These are phyloP conservation scores for Julus scandinavius DNA, from an alignment of 2,888 invertebrate species.

Conservation along the genomic window DNA sequence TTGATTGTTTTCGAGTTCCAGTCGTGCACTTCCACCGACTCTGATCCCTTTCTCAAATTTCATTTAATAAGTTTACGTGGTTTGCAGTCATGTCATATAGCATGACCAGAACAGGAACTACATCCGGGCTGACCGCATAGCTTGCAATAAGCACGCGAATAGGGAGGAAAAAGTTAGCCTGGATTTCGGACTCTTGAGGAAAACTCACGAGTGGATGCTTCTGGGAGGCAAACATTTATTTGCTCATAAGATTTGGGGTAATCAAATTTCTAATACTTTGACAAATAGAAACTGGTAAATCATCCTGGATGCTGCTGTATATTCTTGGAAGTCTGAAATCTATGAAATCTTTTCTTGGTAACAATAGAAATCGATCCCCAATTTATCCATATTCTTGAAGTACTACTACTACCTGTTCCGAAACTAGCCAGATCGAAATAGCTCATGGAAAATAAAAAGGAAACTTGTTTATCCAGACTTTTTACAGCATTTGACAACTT, in stretches of 20 bases:
- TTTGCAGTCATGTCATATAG: conserved; percentile 15
- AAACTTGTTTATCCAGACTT: too few relatives aligned
- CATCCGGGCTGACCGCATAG: conserved; percentile 3
- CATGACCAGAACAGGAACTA: conserved; percentile 24
- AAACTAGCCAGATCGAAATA: too few relatives aligned
- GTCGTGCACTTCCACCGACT: conserved; percentile 24
- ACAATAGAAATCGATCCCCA: too few relatives aligned
- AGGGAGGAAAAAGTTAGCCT: not conserved
- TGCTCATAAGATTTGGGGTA: not conserved
- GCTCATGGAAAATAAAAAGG: too few relatives aligned
- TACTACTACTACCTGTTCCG: too few relatives aligned
- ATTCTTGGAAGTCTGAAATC: not conserved
- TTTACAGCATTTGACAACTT: too few relatives aligned
- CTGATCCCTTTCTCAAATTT: conserved; percentile 39
- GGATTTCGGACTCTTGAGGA: not conserved
- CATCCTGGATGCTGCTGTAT: too few relatives aligned
- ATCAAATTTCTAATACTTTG: not conserved
- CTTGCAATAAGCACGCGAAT: not conserved
- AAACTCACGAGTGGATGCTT: not conserved
- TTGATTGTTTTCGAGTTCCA: conserved; percentile 43
- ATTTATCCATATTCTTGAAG: too few relatives aligned
- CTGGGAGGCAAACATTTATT: not conserved
- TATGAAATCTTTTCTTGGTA: not conserved
- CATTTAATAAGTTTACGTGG: conserved; percentile 42
- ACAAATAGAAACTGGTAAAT: not conserved